Conservation (phyloP, 1,140 invertebrate genomes). For the Samia ricini region DNA sequence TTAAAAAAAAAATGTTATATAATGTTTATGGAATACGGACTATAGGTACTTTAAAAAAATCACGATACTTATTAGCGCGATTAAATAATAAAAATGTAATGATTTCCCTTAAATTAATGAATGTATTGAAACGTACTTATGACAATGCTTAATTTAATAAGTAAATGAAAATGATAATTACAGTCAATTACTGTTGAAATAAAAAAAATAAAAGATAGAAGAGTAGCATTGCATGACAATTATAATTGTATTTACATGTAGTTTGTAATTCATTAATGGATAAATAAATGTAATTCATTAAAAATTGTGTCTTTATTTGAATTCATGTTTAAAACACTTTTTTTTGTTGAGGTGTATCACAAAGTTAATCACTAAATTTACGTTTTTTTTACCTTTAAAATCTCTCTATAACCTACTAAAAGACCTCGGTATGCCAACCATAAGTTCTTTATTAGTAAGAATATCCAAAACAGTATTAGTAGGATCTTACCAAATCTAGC, state of each 20-base stretch:
- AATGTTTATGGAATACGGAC: too few relatives aligned
- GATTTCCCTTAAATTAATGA: neutral
- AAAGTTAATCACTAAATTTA: too few relatives aligned
- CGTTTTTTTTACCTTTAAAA: too few relatives aligned
- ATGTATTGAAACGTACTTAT: neutral
- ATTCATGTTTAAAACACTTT: too few relatives aligned
- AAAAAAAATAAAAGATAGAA: neutral
- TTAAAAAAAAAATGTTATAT: too few relatives aligned
- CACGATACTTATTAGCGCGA: too few relatives aligned
- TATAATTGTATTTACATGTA: slow-evolving; percentile 7
- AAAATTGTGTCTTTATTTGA: neutral
- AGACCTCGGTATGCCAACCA: too few relatives aligned
- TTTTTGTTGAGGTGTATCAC: too few relatives aligned
- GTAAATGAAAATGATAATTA: neutral
- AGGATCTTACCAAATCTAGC: too few relatives aligned
- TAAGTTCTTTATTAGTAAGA: too few relatives aligned
- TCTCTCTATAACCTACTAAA: too few relatives aligned
- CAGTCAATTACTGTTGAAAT: neutral
- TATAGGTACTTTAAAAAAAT: neutral
- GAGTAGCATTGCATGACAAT: neutral
- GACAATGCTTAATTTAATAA: slow-evolving; percentile 1
- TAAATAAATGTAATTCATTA: neutral
- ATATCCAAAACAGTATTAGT: too few relatives aligned
- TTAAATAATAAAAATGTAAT: neutral
- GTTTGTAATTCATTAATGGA: slow-evolving; percentile 5